A percentile compares a stretch with the other conserved stretches of the same genome.
Conservation (phyloP, 2,113 vertebrate species). For the Alaudala cheleensis region DNA sequence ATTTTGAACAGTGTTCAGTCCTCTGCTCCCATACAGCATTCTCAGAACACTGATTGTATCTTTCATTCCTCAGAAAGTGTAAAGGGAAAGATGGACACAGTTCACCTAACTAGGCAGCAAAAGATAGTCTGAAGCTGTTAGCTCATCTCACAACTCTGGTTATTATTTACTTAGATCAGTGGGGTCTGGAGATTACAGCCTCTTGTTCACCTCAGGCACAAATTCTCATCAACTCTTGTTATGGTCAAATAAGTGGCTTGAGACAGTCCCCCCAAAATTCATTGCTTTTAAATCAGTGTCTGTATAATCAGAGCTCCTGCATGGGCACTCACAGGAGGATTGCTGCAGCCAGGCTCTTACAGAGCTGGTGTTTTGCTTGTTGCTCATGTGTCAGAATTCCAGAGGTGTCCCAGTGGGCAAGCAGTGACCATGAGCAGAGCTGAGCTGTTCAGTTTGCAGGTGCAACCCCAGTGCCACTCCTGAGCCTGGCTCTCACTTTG, state of each 20-base stretch:
- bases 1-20: background rate
- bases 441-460: background rate
- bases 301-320: background rate
- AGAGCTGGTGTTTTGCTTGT: background rate
- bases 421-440: background rate
- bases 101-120: background rate
- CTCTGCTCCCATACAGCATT: background rate
- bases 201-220: background rate
- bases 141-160: background rate
- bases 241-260: background rate
- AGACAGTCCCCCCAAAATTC: background rate
- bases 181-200: background rate
- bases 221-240: background rate
- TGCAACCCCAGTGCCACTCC: background rate
- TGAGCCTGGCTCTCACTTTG: rapidly evolving
- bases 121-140: background rate
- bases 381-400: background rate
- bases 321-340: background rate
- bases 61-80: background rate
- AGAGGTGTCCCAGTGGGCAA: background rate
- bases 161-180: background rate
- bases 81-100: background rate
- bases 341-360: background rate
- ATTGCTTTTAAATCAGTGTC: background rate
- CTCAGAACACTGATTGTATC: background rate